Percentiles rank a stretch among this genome's conserved stretches.
phyloP scores from a whole-genome alignment of 2,888 invertebrate genomes.

The Drosophila rellima region DNA sequence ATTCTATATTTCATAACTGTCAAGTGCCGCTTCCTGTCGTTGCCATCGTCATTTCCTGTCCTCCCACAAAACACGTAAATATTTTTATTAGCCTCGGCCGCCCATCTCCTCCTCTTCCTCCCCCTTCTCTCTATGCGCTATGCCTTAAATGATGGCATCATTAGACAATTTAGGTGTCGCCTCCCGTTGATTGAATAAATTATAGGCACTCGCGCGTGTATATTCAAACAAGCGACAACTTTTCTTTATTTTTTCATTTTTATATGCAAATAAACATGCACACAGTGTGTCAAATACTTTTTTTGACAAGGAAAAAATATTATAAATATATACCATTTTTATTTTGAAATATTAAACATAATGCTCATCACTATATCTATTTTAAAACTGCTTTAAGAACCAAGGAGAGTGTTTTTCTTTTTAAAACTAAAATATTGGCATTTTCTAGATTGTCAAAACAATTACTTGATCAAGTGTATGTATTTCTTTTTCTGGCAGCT shows the following conservation, averaged over 20 bases:
- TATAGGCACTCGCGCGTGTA: slow-evolving; percentile 76
- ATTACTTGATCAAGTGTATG: neutral
- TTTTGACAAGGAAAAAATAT: neutral
- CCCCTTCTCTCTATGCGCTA: neutral
- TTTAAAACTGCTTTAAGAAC: no score
- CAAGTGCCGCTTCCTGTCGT: slow-evolving; percentile 75
- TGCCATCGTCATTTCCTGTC: slow-evolving; percentile 46
- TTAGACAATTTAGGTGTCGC: slow-evolving; percentile 77
- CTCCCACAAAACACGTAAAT: slow-evolving; percentile 64
- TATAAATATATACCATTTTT: no score
- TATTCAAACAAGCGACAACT: slow-evolving; percentile 53
- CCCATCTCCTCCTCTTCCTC: neutral
- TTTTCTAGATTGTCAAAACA: neutral
- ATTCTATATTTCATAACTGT: slow-evolving; percentile 70
- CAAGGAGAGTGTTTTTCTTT: neutral
- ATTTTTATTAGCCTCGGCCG: slow-evolving; percentile 70
- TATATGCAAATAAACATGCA: slow-evolving; percentile 19
- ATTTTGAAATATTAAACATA: no score
- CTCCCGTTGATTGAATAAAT: slow-evolving; percentile 78
- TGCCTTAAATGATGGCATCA: slow-evolving; percentile 76
- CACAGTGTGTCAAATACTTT: neutral
- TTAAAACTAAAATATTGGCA: neutral
- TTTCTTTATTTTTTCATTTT: slow-evolving; percentile 54
- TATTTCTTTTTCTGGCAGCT: slow-evolving; percentile 15
- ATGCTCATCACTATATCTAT: no score